phyloP scores from a whole-genome alignment of 2,113 vertebrate species.

The Nesoenas mayeri region DNA sequence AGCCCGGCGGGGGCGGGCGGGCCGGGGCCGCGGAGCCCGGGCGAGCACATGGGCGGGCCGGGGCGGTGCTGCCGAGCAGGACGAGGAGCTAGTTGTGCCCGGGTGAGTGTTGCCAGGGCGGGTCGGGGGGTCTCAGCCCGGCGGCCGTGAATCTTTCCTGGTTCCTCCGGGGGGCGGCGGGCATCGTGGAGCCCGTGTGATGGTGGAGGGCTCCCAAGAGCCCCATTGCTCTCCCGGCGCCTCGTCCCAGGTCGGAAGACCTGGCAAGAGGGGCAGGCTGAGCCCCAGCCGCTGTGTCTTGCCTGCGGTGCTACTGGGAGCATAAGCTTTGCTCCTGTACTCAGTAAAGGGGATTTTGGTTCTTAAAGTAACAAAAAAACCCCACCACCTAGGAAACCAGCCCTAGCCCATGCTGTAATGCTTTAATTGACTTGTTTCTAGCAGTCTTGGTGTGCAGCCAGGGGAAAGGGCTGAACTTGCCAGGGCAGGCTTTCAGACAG shows the following conservation, averaged over 20 bases:
- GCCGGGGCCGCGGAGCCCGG: no score
- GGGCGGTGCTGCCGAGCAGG: no score
- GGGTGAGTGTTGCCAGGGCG: no score
- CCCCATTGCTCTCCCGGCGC: fast-evolving
- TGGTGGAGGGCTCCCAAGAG: fast-evolving
- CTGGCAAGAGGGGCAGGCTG: fast-evolving
- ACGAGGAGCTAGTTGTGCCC: no score
- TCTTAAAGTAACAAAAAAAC: background rate
- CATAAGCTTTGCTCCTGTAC: fast-evolving
- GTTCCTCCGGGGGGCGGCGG: background rate
- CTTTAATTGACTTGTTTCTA: background rate
- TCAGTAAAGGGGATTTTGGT: fast-evolving
- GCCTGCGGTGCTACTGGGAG: fast-evolving
- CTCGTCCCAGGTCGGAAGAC: background rate
- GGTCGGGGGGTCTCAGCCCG: background rate
- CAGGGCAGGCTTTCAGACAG: background rate
- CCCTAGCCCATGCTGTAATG: fast-evolving
- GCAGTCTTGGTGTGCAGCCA: background rate
- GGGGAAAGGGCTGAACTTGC: background rate
- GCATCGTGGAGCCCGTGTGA: fast-evolving
- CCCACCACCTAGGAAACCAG: fast-evolving
- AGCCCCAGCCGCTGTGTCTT: fast-evolving
- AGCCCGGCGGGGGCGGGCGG: background rate
- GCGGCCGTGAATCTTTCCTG: background rate
- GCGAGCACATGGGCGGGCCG: no score